Base-by-base conservation (phyloP, 2,797 vertebrate species). In the Syngnathus rostellatus region DNA sequence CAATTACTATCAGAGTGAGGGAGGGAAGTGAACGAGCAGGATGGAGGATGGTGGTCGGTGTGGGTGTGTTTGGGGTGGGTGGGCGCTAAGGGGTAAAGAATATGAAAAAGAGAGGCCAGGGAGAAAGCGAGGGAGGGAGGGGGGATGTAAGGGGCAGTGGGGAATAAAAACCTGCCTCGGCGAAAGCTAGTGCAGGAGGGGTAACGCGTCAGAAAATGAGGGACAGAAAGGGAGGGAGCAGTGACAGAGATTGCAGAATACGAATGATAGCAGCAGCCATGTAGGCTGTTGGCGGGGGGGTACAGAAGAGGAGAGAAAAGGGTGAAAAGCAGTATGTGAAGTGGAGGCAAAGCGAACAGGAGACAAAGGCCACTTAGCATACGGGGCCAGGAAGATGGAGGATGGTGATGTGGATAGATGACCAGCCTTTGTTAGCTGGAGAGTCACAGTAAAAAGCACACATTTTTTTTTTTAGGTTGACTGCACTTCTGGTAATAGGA, bases 281-380 rank as follows among this genome's bases (percentile, higher is more conserved):
- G 45, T 17, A 16, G 45, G 45, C 14, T 46, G 45, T 14, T 46
- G 45, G 14, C 14, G 73, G 72, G 72, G 78, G 76, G 74, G 83
- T 79, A 77, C 75, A 82, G 78, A 79, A 79, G 71, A 86, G 85
- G 84, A 83, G 82, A 83, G 70, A 85, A 85, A 86, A 87, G 86
- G 84, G 84, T 88, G 83, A 88, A 87, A 88, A 85, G 86, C 83
- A 86, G 88, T 86, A 88, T 85, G 86, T 89, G 85, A 87, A 89
- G 89, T 86, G 87, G 82, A 90, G 87, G 86, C 81, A 78, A 86
- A 86, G 84, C 86, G 88, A 82, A 70, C 78, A 80, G 86, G 85
- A 90, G 86, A 90, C 88, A 90, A 90, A 90, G 88, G 86, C 87
- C 87, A 90, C 86, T 90, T 89, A 89, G 88, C 88, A 89, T 89